These are phyloP conservation scores for Ciconia maguari DNA, from an alignment of 2,113 vertebrate genomes.

Conservation along the genomic window DNA sequence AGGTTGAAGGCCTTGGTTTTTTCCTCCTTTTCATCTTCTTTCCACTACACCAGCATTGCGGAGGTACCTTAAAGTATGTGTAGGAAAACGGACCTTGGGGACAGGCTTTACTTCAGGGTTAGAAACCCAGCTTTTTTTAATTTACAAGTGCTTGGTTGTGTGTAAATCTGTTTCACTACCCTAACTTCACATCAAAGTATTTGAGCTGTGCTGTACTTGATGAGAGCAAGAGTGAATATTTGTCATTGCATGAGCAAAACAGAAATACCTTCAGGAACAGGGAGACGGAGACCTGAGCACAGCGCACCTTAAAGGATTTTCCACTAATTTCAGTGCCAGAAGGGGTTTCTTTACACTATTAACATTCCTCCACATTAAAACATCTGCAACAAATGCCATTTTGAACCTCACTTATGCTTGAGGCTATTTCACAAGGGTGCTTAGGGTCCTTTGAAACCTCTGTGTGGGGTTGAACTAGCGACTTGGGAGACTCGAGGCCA, in stretches of 20 bases:
- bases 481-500: neutral
- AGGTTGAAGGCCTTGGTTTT: neutral
- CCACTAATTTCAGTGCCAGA: neutral
- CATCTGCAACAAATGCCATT: neutral
- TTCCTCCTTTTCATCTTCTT: neutral
- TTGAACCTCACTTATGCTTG: neutral
- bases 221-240: neutral
- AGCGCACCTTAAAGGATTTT: neutral
- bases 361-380: neutral
- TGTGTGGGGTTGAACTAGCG: neutral
- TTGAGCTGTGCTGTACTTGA: neutral
- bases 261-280: neutral
- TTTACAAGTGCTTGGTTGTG: neutral
- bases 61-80: neutral
- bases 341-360: neutral
- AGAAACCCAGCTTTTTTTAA: neutral
- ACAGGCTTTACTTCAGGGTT: neutral
- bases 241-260: neutral
- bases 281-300: neutral
- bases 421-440: neutral
- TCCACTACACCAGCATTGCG: neutral
- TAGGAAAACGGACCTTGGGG: neutral
- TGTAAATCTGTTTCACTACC: neutral
- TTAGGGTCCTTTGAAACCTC: neutral
- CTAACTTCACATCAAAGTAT: constrained; percentile 22